A percentile compares a stretch with the other conserved stretches of the same genome.
These are phyloP conservation scores for Dendrolimus pini DNA, from an alignment of 2,888 invertebrate species.

Conservation along the genomic window DNA sequence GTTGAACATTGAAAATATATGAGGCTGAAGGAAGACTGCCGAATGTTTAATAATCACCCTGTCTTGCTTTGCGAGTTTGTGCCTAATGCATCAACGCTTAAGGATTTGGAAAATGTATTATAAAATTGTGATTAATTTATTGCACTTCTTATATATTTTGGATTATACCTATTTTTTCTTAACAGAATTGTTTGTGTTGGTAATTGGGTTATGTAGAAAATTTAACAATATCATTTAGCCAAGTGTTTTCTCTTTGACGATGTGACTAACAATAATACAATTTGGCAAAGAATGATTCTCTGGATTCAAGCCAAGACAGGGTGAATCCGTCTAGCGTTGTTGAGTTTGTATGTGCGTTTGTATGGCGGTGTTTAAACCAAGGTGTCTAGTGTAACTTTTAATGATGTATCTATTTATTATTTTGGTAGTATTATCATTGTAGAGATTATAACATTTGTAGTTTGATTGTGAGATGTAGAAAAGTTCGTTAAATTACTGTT, in stretches of 20 bases:
- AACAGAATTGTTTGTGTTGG: not conserved
- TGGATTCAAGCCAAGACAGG: conserved; percentile 13
- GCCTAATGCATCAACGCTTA: conserved; percentile 16
- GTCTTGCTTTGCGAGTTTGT: conserved; percentile 43
- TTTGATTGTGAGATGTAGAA: too few species aligned
- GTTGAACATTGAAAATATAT: conserved; percentile 3
- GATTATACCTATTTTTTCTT: not conserved
- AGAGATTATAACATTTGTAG: too few species aligned
- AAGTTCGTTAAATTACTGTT: too few species aligned
- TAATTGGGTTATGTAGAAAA: not conserved
- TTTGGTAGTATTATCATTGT: too few species aligned
- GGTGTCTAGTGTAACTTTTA: not conserved
- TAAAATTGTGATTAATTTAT: not conserved
- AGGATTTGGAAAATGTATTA: conserved; percentile 1
- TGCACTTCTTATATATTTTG: not conserved
- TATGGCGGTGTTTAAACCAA: conserved; percentile 16
- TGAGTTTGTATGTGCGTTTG: conserved; percentile 15
- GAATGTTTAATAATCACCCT: conserved; percentile 38
- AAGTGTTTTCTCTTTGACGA: too few species aligned
- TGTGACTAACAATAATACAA: not conserved
- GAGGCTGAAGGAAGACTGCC: conserved; percentile 23
- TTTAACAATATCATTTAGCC: not conserved
- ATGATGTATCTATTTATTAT: too few species aligned
- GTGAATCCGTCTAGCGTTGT: conserved; percentile 7
- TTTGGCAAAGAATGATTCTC: not conserved